A percentile compares a stretch with the other conserved stretches of the same genome.
Conservation (phyloP, 1,140 invertebrate species). For the Pygmarrhopalites habei region DNA sequence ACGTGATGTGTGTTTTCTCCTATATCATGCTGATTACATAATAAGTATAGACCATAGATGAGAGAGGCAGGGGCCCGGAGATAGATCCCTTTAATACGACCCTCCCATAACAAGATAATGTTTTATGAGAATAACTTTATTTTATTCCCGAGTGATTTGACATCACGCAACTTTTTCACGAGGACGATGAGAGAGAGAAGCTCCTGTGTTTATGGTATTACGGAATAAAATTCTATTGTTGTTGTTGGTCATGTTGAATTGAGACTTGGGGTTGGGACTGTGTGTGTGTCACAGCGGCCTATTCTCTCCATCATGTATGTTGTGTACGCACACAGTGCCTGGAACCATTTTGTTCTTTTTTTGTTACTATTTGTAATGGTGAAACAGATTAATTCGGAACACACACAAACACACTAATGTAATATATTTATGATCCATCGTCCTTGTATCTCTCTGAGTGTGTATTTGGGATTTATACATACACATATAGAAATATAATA, state of each 20-base stretch:
- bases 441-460: too few relatives aligned
- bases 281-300: not conserved
- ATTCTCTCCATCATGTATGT: too few relatives aligned
- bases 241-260: conserved; percentile 2
- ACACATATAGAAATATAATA: too few relatives aligned
- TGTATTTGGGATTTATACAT: too few relatives aligned
- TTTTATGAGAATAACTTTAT: conserved; percentile 25
- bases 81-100: too few relatives aligned
- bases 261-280: not conserved
- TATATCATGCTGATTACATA: too few relatives aligned
- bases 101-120: conserved; percentile 21
- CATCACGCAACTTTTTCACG: conserved; percentile 14
- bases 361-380: not conserved
- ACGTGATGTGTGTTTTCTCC: too few relatives aligned
- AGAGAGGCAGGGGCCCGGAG: too few relatives aligned
- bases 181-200: not conserved
- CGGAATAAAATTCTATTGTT: conserved; percentile 8
- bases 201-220: conserved; percentile 7
- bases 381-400: conserved; percentile 8
- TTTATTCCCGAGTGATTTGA: conserved; percentile 15
- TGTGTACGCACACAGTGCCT: too few relatives aligned
- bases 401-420: not conserved
- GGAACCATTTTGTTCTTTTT: conserved; percentile 5
- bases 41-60: too few relatives aligned
- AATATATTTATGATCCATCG: conserved; percentile 1